Evolutionary conservation across 2,888 invertebrate genomes (phyloP).

Genomic region (Elysia crispata): DNA sequence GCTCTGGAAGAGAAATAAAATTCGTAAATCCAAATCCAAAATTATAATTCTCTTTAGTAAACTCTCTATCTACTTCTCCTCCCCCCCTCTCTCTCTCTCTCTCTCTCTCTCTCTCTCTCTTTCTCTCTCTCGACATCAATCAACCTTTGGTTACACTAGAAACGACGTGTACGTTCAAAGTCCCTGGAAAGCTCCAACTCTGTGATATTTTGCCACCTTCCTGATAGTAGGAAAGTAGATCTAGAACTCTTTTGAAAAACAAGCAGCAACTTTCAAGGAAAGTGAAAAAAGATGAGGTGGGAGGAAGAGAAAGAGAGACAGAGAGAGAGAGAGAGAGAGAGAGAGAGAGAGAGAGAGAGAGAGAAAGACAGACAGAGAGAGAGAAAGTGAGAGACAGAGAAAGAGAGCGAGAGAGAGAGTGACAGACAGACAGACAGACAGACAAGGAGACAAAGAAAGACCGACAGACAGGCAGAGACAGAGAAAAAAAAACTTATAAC

Average conservation of each 20-base stretch:
- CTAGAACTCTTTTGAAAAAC: background rate
- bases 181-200: no score
- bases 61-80: no score
- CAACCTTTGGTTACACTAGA: no score
- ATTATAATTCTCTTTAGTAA: no score
- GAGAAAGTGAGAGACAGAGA: background rate
- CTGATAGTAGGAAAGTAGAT: no score
- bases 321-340: background rate
- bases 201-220: no score
- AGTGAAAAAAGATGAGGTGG: background rate
- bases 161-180: no score
- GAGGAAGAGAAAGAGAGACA: background rate
- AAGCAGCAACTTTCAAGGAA: background rate
- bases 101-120: conserved; percentile 13
- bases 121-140: background rate
- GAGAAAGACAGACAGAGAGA: background rate
- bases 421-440: background rate
- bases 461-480: background rate
- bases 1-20: no score
- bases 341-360: conserved; percentile 1
- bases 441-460: background rate
- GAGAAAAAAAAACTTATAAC: no score
- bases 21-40: no score
- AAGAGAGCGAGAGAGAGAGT: background rate
- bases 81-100: conserved; percentile 18